Evolutionary conservation across 2,888 invertebrate species (phyloP), one percentile per base, ranked within the genome.

Genomic region (Halictus quadricinctus): DNA sequence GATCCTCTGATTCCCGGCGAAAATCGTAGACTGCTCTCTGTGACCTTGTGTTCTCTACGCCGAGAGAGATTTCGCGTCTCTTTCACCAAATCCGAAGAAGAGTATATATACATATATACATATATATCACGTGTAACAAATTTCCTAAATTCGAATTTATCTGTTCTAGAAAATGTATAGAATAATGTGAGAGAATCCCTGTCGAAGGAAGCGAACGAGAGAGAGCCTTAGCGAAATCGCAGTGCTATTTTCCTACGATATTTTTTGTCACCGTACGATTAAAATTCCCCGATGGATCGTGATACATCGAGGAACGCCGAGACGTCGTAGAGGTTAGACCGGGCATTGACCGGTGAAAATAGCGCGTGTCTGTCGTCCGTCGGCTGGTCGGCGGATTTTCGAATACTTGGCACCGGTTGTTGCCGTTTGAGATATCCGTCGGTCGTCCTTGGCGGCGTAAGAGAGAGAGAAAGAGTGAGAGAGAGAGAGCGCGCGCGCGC

Each of bases 321-420:
- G 72, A 29, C 64, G 54, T 69, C 70, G 60, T 70, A 77, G 83
- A 89, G 86, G 84, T 89, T 89, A 83, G 84, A 86, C 86, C 86
- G 89, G 88, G 80, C 89, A 88, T 89, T 89, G 89, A 89, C 88
- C 89, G 88, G 73, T 81, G 21, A 6, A 80, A 80, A 72, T 85
- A 79, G 79, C 78, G 69, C 64, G 80, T 43, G 76, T 74, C 75
- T 66, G 54, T 77, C 78, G 82, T 70, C 72, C 87, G 88, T 79
- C 84, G 81, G 87, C 70, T 74, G 70, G 41, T 70, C 75, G 76
- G 54, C 81, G 76, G 72, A n/a, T 73, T 81, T 76, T 69, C 72
- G 85, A 86, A 85, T 36, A 81, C 76, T 86, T 81, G 73, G 74
- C 80, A 77, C 36, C 72, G 64, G 76, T 73, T 64, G 64, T 72